A percentile compares a stretch with the other conserved stretches of the same genome.
Evolutionary conservation across 2,797 vertebrate genomes (phyloP).

Genomic region (Podarcis lilfordi): DNA sequence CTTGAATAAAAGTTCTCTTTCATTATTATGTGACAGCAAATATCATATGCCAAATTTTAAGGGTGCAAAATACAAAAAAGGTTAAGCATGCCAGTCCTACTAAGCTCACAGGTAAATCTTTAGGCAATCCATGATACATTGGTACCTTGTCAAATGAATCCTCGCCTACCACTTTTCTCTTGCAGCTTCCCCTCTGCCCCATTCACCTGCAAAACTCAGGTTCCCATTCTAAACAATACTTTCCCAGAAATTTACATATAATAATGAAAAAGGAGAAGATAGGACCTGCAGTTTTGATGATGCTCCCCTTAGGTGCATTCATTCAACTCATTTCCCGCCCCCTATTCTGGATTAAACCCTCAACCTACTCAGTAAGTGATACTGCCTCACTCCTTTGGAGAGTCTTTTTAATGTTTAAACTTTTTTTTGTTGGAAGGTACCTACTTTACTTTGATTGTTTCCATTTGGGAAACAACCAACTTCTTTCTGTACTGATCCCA

Average conservation of each 20-base stretch:
- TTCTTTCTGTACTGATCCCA: background rate
- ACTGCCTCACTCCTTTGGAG: background rate
- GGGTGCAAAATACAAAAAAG: background rate
- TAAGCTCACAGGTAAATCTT: background rate
- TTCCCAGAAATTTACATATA: background rate
- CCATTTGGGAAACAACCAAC: background rate
- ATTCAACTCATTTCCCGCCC: accelerated
- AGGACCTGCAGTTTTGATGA: background rate
- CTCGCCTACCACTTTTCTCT: background rate
- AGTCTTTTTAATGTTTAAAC: background rate
- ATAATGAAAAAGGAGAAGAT: background rate
- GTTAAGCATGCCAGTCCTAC: background rate
- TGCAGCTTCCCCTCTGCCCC: background rate
- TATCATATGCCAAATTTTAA: background rate
- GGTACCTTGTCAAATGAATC: background rate
- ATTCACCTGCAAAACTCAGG: background rate
- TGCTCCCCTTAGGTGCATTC: background rate
- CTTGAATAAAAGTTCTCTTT: conserved; percentile 1
- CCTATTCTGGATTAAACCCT: background rate
- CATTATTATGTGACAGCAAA: background rate
- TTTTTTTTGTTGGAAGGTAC: background rate
- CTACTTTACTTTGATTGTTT: background rate
- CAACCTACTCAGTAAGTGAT: background rate
- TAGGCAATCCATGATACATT: background rate
- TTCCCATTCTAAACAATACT: background rate